phyloP scores from a whole-genome alignment of 2,888 invertebrate genomes.

The Heliconius ismenius region DNA sequence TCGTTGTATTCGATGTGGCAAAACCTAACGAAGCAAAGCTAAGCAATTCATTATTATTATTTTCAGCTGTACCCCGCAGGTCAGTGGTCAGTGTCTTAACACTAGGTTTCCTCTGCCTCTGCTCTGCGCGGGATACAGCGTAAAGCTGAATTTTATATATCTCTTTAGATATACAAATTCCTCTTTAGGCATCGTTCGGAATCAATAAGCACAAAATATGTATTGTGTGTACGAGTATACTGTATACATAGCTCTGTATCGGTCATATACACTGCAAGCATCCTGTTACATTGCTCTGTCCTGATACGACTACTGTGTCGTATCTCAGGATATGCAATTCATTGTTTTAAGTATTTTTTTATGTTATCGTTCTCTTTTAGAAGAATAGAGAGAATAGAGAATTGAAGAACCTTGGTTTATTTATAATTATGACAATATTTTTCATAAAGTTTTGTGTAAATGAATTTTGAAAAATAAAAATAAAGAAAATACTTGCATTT shows the following conservation, averaged over 20 bases:
- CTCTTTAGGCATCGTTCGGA: background rate
- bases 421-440: background rate
- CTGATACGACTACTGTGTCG: background rate
- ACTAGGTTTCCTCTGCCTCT: no score
- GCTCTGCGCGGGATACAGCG: no score
- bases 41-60: background rate
- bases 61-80: no score
- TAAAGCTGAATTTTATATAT: no score
- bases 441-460: no score
- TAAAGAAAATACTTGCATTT: background rate
- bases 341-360: background rate
- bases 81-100: no score
- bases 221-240: background rate
- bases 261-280: background rate
- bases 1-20: background rate
- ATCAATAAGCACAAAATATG: background rate
- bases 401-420: background rate
- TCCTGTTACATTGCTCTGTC: slow-evolving; percentile 24
- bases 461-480: background rate
- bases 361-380: background rate
- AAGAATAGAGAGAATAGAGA: background rate
- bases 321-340: slow-evolving; percentile 17
- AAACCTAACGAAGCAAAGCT: background rate
- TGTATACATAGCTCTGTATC: slow-evolving; percentile 9
- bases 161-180: no score